A percentile compares a stretch with the other conserved stretches of the same genome.
Evolutionary conservation across 2,113 vertebrate species (phyloP).

Genomic region (Pongo abelii): DNA sequence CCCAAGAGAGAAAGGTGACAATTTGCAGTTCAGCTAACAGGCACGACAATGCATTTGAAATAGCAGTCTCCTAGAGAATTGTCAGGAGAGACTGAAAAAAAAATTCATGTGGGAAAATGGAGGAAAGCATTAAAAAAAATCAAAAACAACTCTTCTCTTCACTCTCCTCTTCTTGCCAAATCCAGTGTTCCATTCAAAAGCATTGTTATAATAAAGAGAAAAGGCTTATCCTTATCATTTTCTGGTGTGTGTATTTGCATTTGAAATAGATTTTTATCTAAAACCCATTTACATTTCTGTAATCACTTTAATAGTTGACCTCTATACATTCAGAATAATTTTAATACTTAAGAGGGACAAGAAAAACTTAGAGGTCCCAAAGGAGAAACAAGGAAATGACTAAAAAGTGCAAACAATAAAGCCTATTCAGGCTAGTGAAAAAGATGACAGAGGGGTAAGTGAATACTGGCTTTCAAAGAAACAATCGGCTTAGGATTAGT

Average conservation of each 20-base stretch:
- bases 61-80: slow-evolving; percentile 59
- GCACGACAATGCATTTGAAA: slow-evolving; percentile 39
- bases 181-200: neutral
- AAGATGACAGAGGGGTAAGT: neutral
- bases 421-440: slow-evolving; percentile 3
- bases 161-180: slow-evolving; percentile 30
- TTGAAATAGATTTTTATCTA: slow-evolving; percentile 59
- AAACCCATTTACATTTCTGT: slow-evolving; percentile 51
- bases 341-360: slow-evolving; percentile 45
- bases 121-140: neutral
- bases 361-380: neutral
- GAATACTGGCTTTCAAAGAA: slow-evolving; percentile 44
- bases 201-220: slow-evolving; percentile 29
- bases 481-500: neutral
- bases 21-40: slow-evolving; percentile 69
- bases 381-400: neutral
- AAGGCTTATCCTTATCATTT: slow-evolving; percentile 10
- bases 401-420: slow-evolving; percentile 58
- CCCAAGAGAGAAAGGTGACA: slow-evolving; percentile 69
- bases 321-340: slow-evolving; percentile 51
- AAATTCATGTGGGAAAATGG: slow-evolving; percentile 51
- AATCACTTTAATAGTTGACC: slow-evolving; percentile 54
- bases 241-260: neutral
- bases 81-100: slow-evolving; percentile 41
- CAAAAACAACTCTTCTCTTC: neutral